Percentiles rank a stretch among this genome's conserved stretches.
These are phyloP conservation scores for Tragulus kanchil DNA, from an alignment of 2,113 vertebrate species.

Conservation along the genomic window DNA sequence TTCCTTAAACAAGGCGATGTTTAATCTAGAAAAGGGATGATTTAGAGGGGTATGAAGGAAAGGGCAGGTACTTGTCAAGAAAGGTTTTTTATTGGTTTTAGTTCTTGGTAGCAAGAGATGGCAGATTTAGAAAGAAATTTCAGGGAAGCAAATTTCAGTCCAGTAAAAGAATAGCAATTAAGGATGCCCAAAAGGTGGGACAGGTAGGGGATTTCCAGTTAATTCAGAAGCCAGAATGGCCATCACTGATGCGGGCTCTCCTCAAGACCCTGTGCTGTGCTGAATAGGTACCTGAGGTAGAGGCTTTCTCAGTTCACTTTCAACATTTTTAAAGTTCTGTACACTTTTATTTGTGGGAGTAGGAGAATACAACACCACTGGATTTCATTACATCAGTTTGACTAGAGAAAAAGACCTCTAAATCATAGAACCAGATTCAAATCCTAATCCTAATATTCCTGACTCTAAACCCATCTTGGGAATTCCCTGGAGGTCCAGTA, in stretches of 20 bases:
- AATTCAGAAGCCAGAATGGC: conserved; percentile 18
- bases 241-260: not conserved
- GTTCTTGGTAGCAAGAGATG: not conserved
- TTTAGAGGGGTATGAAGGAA: not conserved
- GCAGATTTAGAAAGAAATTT: conserved; percentile 28
- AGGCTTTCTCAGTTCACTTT: conserved; percentile 3
- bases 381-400: not conserved
- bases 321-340: not conserved
- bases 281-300: not conserved
- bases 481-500: not conserved
- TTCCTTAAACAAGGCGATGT: not conserved
- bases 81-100: not conserved
- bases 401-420: not conserved
- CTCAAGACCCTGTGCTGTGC: not conserved
- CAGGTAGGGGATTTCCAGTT: not conserved
- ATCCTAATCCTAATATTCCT: too few species aligned
- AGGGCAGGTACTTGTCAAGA: not conserved
- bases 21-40: conserved; percentile 12
- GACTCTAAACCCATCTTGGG: too few species aligned
- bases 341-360: not conserved
- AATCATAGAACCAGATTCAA: too few species aligned
- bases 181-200: not conserved
- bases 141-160: not conserved
- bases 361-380: not conserved
- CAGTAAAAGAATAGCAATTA: not conserved